These are phyloP conservation scores for Dysmachus trigonus DNA, from an alignment of 2,888 invertebrate species.

Conservation along the genomic window DNA sequence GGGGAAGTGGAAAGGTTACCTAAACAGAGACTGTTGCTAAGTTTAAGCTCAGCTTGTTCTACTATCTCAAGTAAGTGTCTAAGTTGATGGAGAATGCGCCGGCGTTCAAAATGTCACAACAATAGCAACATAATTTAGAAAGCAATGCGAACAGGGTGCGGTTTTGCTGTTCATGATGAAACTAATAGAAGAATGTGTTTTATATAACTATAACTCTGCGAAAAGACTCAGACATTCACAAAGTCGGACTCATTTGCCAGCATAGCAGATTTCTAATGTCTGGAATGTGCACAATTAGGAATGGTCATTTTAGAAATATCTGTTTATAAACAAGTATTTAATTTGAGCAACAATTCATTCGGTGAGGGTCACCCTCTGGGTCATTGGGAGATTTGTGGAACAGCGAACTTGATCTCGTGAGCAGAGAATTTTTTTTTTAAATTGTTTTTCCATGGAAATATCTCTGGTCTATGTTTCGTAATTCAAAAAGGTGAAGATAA, in stretches of 20 bases:
- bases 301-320: not conserved
- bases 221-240: not conserved
- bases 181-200: not conserved
- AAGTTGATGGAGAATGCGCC: not conserved
- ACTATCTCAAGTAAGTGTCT: not conserved
- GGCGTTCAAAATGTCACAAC: not conserved
- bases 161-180: not conserved
- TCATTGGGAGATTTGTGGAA: not conserved
- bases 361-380: not conserved
- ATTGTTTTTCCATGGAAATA: not conserved
- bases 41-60: not conserved
- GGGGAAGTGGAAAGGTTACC: not conserved
- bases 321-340: not conserved
- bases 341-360: not conserved
- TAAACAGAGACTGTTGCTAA: not conserved
- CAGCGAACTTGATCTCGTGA: not conserved
- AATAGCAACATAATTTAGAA: not conserved
- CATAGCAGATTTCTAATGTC: not conserved
- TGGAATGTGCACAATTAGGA: not conserved
- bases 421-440: not conserved
- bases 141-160: not conserved
- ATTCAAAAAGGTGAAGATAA: not conserved
- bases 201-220: not conserved
- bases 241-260: not conserved
- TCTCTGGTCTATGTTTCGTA: not conserved